These are phyloP conservation scores for Sthenelais limicola DNA, from an alignment of 2,888 invertebrate genomes.

Conservation along the genomic window DNA sequence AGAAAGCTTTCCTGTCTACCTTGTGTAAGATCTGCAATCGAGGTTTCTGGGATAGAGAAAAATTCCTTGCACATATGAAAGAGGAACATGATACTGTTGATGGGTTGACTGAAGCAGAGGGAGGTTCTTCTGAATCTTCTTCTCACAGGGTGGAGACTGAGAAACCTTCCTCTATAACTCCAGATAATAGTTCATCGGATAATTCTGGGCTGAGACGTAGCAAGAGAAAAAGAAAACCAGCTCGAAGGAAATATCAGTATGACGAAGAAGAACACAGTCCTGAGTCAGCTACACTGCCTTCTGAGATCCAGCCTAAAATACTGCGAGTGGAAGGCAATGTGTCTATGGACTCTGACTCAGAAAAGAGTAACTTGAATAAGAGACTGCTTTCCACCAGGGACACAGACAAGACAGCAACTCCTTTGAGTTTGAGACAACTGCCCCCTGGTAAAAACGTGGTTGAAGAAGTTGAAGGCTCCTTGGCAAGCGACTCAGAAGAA, in stretches of 20 bases:
- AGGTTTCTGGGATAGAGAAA: slow-evolving; percentile 3
- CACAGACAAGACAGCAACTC: no score
- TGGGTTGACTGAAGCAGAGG: no score
- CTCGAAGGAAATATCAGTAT: slow-evolving; percentile 6
- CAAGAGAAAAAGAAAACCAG: slow-evolving; percentile 10
- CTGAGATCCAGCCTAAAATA: slow-evolving; percentile 6
- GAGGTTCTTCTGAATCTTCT: no score
- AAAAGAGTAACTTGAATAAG: no score
- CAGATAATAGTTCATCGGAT: not conserved
- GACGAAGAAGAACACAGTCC: slow-evolving; percentile 14
- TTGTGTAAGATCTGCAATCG: slow-evolving; percentile 13
- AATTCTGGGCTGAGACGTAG: not conserved
- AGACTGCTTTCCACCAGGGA: no score
- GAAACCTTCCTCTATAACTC: not conserved
- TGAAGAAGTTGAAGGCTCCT: no score
- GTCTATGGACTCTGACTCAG: no score
- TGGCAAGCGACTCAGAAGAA: no score
- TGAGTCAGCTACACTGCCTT: not conserved
- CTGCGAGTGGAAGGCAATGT: slow-evolving; percentile 9
- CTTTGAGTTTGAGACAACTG: no score
- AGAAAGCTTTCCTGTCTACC: not conserved
- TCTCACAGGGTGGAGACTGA: no score
- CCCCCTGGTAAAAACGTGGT: no score
- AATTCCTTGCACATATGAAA: slow-evolving; percentile 9
- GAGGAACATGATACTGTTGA: no score